A percentile compares a stretch with the other conserved stretches of the same genome.
Evolutionary conservation across 1,140 invertebrate species (phyloP).

Genomic region (Thaumetopoea pityocampa): DNA sequence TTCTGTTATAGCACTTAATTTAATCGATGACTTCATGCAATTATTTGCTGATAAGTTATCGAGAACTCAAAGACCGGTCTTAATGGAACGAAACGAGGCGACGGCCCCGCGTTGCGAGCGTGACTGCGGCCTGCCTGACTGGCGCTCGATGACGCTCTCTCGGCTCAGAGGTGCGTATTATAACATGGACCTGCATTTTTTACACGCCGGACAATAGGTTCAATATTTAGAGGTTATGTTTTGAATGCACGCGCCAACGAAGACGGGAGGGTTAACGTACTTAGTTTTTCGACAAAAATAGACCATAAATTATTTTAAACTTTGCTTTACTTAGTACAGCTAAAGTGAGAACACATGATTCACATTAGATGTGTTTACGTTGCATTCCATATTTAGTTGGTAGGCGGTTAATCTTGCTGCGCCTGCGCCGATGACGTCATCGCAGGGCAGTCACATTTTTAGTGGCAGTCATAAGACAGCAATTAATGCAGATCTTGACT

Average conservation of each 20-base stretch:
- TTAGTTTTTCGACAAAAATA: neutral
- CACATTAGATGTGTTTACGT: slow-evolving; percentile 59
- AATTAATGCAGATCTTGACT: slow-evolving; percentile 35
- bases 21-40: slow-evolving; percentile 71
- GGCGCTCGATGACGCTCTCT: slow-evolving; percentile 18
- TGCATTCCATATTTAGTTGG: slow-evolving; percentile 59
- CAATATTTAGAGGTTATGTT: slow-evolving; percentile 40
- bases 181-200: slow-evolving; percentile 50
- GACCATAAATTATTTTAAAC: slow-evolving; percentile 3
- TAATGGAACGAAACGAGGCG: slow-evolving; percentile 38
- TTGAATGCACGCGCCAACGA: slow-evolving; percentile 30
- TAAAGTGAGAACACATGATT: slow-evolving; percentile 44
- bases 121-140: slow-evolving; percentile 44
- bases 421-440: slow-evolving; percentile 54
- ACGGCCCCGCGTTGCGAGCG: slow-evolving; percentile 36
- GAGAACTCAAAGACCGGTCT: slow-evolving; percentile 31
- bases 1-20: slow-evolving; percentile 51
- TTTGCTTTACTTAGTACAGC: slow-evolving; percentile 37
- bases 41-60: slow-evolving; percentile 68
- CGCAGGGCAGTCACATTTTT: slow-evolving; percentile 33
- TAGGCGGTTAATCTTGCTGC: slow-evolving; percentile 42
- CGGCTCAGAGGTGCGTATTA: slow-evolving; percentile 5
- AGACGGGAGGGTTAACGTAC: slow-evolving; percentile 4
- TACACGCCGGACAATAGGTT: slow-evolving; percentile 46
- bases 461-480: slow-evolving; percentile 40